Conservation (phyloP, 2,797 vertebrate species). For the Cichlasoma orientale region DNA sequence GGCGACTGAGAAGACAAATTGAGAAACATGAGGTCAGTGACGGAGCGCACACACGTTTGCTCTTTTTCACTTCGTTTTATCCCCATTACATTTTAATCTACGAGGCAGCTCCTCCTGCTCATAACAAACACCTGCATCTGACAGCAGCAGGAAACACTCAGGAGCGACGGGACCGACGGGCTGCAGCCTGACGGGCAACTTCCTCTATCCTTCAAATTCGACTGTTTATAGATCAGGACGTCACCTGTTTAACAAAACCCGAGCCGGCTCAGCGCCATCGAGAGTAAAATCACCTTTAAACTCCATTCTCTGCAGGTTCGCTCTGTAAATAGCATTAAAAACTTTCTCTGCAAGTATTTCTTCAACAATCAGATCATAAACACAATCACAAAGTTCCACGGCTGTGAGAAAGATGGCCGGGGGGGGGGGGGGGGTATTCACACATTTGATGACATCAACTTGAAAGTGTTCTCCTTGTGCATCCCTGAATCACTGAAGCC, state of each 20-base stretch:
- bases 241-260: accelerated
- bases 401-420: accelerated
- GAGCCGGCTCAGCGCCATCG: background rate
- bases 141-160: background rate
- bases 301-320: background rate
- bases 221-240: background rate
- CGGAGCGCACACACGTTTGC: slow-evolving; percentile 1
- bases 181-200: background rate
- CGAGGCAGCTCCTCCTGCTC: background rate
- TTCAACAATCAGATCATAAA: background rate
- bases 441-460: too few relatives aligned
- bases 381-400: background rate
- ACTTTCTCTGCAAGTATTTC: background rate
- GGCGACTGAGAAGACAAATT: slow-evolving; percentile 23
- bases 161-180: background rate
- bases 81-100: background rate
- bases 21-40: slow-evolving; percentile 34
- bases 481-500: background rate
- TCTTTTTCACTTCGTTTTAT: slow-evolving; percentile 17
- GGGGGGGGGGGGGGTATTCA: background rate
- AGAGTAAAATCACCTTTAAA: accelerated
- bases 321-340: background rate
- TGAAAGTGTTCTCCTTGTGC: too few relatives aligned
- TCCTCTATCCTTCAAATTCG: too few relatives aligned
- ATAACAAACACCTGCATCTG: slow-evolving; percentile 13